phyloP scores from a whole-genome alignment of 37 sponge, comb jelly and placozoan species.

The Beroe forskalii region DNA sequence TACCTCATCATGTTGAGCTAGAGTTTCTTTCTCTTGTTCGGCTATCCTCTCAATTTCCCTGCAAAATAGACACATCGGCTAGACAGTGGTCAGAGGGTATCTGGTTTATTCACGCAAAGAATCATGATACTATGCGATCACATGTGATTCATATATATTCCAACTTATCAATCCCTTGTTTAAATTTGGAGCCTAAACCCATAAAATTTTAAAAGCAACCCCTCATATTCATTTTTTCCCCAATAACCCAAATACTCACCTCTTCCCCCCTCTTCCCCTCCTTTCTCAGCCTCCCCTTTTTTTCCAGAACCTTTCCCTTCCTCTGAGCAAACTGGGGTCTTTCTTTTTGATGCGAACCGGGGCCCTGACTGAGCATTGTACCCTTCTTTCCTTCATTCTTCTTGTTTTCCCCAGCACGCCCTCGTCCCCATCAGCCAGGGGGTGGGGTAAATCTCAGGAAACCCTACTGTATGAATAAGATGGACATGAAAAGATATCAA shows the following conservation, averaged over 20 bases:
- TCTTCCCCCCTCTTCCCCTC: constrained; percentile 67
- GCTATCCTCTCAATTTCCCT: constrained; percentile 19
- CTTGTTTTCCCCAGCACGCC: constrained; percentile 88
- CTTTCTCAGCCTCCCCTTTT: constrained; percentile 69
- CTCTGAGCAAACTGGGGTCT: constrained; percentile 66
- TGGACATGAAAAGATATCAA: no score
- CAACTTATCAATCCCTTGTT: no score
- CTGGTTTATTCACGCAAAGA: no score
- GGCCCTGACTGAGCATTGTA: constrained; percentile 76
- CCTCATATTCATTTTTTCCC: no score
- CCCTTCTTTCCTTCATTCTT: constrained; percentile 88
- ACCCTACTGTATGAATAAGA: no score
- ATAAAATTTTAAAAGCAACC: neutral
- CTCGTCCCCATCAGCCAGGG: constrained; percentile 77
- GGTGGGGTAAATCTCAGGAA: neutral
- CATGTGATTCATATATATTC: no score
- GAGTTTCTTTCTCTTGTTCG: constrained; percentile 64
- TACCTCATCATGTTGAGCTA: constrained; percentile 49
- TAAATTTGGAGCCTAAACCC: no score
- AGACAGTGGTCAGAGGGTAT: no score
- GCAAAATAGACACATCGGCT: neutral
- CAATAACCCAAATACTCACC: constrained; percentile 72
- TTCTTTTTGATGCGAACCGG: constrained; percentile 70
- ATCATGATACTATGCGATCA: no score
- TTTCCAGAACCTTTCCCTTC: constrained; percentile 68